Conservation (phyloP, 2,113 vertebrate genomes). For the Stegostoma tigrinum region DNA sequence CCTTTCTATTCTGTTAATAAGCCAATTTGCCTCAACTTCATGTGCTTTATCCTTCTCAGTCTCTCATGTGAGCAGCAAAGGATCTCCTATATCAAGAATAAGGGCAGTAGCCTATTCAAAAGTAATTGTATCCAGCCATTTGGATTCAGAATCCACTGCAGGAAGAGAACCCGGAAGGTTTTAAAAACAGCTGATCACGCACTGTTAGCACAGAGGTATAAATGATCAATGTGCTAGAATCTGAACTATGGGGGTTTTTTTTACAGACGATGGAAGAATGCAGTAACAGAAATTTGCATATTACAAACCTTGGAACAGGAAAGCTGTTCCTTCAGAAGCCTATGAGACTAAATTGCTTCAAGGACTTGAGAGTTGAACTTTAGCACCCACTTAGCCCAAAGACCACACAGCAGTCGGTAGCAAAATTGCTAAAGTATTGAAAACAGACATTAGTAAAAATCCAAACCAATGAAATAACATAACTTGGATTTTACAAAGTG, state of each 20-base stretch:
- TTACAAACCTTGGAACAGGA: not conserved
- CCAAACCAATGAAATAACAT: not conserved
- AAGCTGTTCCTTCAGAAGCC: not conserved
- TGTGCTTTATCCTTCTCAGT: no score
- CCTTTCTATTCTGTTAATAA: no score
- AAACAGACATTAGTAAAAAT: not conserved
- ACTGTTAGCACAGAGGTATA: no score
- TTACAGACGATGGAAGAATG: not conserved
- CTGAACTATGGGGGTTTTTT: not conserved
- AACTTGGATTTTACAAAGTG: not conserved
- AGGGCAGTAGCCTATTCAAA: no score
- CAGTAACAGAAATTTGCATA: not conserved
- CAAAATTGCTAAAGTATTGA: not conserved
- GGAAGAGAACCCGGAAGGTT: no score
- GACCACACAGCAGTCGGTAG: not conserved
- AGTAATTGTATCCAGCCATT: no score
- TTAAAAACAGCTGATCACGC: no score
- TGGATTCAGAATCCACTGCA: no score
- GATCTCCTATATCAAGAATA: no score
- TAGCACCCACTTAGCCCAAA: not conserved
- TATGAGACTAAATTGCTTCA: not conserved
- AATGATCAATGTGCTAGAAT: no score
- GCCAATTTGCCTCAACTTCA: no score
- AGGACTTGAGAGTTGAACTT: not conserved
- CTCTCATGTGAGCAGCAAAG: no score